Base-by-base conservation (phyloP, 2,888 invertebrate species). In the Melieria crassipennis region DNA sequence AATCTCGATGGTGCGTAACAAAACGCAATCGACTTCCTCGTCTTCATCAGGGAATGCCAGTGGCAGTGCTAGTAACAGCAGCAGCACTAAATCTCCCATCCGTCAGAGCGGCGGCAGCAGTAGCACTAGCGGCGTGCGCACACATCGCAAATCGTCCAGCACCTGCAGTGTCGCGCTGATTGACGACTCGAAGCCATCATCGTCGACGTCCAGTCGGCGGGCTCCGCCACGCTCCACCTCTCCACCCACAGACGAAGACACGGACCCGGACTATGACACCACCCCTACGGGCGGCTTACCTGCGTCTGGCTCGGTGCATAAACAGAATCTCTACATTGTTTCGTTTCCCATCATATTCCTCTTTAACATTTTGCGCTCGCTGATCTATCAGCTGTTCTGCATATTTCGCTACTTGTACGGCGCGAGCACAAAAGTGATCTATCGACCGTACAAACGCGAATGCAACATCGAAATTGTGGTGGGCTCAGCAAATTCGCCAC, bases 301-400 rank as follows among this genome's bases (percentile, higher is more conserved):
- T 57, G 63, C 75, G 11, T 73, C 90, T 81, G 91, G 91, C 82
- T 94, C 94, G 72, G 93, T 95, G 83, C 95, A 95, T 88, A 94
- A 95, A 87, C 91, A 93, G 87, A 95, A 95, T 88, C 90, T 95
- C 82, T 94, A 95, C 87, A 91, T 94, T 85, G 94, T 95, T 88
- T 95, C 95, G 80, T 94, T 94, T 88, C 95, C 95, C 73, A 91
- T 95, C 79, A 93, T 95, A 85, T 91, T 95, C 88, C 89, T 95
- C 79, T 95, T 95, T 87, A 94, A 94, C 87, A 90, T 95, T 82
- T 88, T 95, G 81, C 91, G 94, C 82, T 92, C 94, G 76, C 88
- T 95, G 84, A 90, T 95, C 81, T 95, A 95, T 88, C 94, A 95
- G 88, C 89, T 95, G 87, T 94, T 94, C 88, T 90, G 95, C 86